Evolutionary conservation across 2,797 vertebrate genomes (phyloP), one percentile per base, ranked within the genome.

Genomic region (Chloroceryle amazona): DNA sequence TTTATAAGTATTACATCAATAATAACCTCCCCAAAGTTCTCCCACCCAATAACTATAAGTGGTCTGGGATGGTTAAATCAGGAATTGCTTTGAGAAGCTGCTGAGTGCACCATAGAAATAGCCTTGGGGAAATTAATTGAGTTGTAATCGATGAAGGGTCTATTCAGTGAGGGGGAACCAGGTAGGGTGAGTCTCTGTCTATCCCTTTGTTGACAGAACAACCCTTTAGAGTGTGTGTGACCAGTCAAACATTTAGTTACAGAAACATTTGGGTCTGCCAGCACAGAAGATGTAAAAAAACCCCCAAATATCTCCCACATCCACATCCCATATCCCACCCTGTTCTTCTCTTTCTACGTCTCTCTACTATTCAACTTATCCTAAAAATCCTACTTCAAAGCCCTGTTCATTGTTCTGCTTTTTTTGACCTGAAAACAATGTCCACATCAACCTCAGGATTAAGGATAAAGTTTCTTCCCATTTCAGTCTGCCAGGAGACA

Each of bases 171-270:
- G 57, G 26, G 67, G 61, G 31, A 81, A 52, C 5, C 23, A 73
- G 29, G 52, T 6, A 35, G 28, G 23, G 9, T 35, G 14, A 87
- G 33, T 25, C 9, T 91, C 52, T 82, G 23, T n/a, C 37, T 57
- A 2, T 0, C 9, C 16, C 11, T 82, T 41, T 12, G 18, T 23
- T 73, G 15, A 13, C 28, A 31, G 44, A 92, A 11, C 20, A 62
- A n/a, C 23, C 0, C 4, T 67, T 76, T 11, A 35, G 39, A 35
- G 35, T 0, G 1, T 9, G 6, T 42, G 25, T 46, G 14, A 39
- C 21, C 21, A 17, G 39, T 23, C 47, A 49, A 22, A 9, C 2
- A 18, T n/a, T 55, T 6, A 28, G 23, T 39, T 49, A 74, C 8
- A 70, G 52, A 62, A 81, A 46, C 9, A 23, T 47, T 58, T 60